Base-by-base conservation (phyloP, 64 coral and sea anemone species). In the Porites lutea region DNA sequence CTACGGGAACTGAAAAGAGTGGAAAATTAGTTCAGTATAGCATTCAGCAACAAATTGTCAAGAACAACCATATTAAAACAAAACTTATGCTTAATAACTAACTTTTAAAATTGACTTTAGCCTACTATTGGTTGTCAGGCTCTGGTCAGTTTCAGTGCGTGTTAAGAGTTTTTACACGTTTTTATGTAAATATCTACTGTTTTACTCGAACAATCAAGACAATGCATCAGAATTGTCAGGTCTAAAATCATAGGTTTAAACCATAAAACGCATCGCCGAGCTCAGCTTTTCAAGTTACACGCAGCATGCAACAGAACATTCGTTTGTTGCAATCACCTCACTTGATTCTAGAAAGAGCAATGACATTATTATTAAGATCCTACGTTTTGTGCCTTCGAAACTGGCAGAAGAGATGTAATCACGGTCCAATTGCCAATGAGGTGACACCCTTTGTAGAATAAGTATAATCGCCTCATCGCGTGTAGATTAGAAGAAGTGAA, bases 131-230 rank as follows among this genome's bases (percentile, higher is more conserved):
- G 12, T 57, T 3, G 27, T 45, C 47, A 14, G 13, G 13, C 73
- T 8, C 54, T 9, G 54, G 16, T 19, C 73, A 52, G 16, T 19
- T 37, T 13, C 18, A 51, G 63, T 37, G 69, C 9, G 47, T 23
- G 9, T 52, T 51, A 83, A 68, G 81, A 69, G 63, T 16, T 19
- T 52, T 18, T 61, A 37, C 27, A 37, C 46, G 69, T 49, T 44
- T 84, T 68, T 68, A 84, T 84, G 81, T 69, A 84, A 84, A 84
- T 84, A 84, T 48, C 37, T 51, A 4, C 18, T 52, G 45, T 52
- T 84, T 69, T 67, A 52, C 10, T 48, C 63, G 37, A 67, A 44
- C 37, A 82, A 47, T 52, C 47, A 11, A 52, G 18, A 69, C 63
- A 54, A 76, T 76, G 37, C 47, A 20, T 76, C 73, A 76, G 16